These are phyloP conservation scores for Albula goreensis DNA, from an alignment of 2,113 vertebrate genomes.

Conservation along the genomic window DNA sequence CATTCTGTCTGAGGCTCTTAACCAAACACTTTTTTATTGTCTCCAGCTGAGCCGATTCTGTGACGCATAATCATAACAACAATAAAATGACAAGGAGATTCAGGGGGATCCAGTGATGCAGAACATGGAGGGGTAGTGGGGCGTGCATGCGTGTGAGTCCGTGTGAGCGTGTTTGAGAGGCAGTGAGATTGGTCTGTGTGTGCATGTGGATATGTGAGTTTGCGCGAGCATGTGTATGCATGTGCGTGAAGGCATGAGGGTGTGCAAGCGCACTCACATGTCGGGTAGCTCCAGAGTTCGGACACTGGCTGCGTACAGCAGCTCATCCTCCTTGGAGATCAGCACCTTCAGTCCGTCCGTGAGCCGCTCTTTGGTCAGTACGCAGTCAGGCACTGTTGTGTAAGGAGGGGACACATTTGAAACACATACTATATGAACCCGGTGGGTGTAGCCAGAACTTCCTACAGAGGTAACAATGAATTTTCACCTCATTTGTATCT, in stretches of 20 bases:
- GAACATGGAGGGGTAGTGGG: background rate
- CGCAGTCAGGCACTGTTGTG: slow-evolving; percentile 75
- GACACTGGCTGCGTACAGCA: slow-evolving; percentile 89
- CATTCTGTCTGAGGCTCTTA: background rate
- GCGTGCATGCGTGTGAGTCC: background rate
- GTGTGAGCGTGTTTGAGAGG: background rate
- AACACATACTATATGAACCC: background rate
- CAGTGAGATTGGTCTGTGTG: too few species aligned
- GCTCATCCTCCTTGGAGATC: slow-evolving; percentile 91
- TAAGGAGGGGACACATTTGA: slow-evolving; percentile 14
- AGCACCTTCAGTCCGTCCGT: slow-evolving; percentile 91
- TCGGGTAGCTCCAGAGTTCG: slow-evolving; percentile 89
- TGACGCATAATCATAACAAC: background rate
- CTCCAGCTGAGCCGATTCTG: background rate
- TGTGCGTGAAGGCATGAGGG: background rate
- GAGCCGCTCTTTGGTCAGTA: slow-evolving; percentile 86
- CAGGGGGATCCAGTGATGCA: background rate
- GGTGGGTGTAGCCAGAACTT: too few species aligned
- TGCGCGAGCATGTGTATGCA: background rate
- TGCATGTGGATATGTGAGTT: background rate
- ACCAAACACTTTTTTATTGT: slow-evolving; percentile 4
- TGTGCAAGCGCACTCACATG: slow-evolving; percentile 74
- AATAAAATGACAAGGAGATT: background rate
- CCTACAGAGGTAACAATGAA: too few species aligned
- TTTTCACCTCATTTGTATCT: background rate